These are phyloP conservation scores for Orgyia antiqua DNA, from an alignment of 2,888 invertebrate species.

Conservation along the genomic window DNA sequence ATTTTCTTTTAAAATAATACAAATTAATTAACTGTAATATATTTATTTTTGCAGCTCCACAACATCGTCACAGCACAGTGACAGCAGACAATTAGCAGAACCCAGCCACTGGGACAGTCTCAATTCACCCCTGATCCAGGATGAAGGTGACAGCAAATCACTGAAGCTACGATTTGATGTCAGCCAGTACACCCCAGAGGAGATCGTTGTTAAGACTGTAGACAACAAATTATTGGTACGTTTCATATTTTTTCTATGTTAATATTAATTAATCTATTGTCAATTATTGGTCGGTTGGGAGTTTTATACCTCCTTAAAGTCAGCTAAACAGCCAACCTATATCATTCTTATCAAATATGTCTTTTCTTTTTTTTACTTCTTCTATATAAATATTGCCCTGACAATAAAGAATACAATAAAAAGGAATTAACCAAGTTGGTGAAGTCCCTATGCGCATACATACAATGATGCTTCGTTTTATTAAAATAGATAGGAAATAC, in stretches of 20 bases:
- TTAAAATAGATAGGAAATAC: no score
- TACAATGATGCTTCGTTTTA: no score
- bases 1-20: no score
- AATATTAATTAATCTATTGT: not conserved
- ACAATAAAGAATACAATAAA: no score
- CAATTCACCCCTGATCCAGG: slow-evolving; percentile 95
- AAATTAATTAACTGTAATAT: slow-evolving; percentile 17
- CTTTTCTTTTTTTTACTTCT: no score
- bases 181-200: slow-evolving; percentile 97
- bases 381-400: no score
- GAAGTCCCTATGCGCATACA: no score
- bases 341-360: no score
- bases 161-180: slow-evolving; percentile 98
- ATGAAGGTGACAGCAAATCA: slow-evolving; percentile 95
- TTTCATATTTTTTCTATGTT: slow-evolving; percentile 12
- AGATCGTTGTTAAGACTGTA: slow-evolving; percentile 98
- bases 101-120: slow-evolving; percentile 89
- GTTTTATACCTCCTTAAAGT: no score
- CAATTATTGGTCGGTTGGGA: no score
- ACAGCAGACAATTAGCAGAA: slow-evolving; percentile 78
- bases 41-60: slow-evolving; percentile 75
- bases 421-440: no score
- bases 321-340: no score
- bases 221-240: slow-evolving; percentile 97
- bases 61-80: slow-evolving; percentile 81